A percentile compares a stretch with the other conserved stretches of the same genome.
Evolutionary conservation across 2,888 invertebrate species (phyloP).

Genomic region (Drosophila eohydei): DNA sequence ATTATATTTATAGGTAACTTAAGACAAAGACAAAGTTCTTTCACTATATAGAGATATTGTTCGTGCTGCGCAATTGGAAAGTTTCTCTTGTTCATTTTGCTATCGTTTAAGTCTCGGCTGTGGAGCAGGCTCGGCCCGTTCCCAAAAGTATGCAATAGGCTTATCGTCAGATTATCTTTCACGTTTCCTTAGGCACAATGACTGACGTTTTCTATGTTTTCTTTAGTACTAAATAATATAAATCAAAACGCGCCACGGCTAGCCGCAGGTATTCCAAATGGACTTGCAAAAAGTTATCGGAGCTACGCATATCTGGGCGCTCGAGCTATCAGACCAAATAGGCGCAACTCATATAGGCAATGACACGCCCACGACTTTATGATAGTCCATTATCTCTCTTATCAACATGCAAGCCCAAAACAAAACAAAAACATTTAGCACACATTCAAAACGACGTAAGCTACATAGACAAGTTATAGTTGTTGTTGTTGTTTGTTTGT

Average conservation of each 20-base stretch:
- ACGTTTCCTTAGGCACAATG: slow-evolving; percentile 68
- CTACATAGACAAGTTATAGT: slow-evolving; percentile 7
- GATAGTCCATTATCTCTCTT: neutral
- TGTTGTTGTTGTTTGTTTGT: slow-evolving; percentile 6
- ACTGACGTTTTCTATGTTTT: slow-evolving; percentile 58
- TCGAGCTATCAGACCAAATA: neutral
- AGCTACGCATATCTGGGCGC: too few relatives aligned
- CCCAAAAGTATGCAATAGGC: slow-evolving; percentile 41
- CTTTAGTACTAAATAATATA: slow-evolving; percentile 5
- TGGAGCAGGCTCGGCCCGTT: slow-evolving; percentile 36
- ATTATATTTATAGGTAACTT: slow-evolving; percentile 12
- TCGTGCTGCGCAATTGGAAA: slow-evolving; percentile 2
- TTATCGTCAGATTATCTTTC: slow-evolving; percentile 65
- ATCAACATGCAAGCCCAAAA: slow-evolving; percentile 23
- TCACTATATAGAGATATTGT: neutral
- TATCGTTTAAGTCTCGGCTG: slow-evolving; percentile 41
- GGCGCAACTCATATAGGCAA: neutral
- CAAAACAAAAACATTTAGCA: slow-evolving; percentile 19
- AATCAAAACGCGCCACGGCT: slow-evolving; percentile 9
- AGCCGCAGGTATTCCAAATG: slow-evolving; percentile 11
- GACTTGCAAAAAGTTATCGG: slow-evolving; percentile 33
- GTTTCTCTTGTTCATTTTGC: slow-evolving; percentile 14
- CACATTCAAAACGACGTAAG: neutral
- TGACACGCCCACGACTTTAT: neutral
- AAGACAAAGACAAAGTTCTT: neutral